Conservation (phyloP, 2,797 vertebrate species). For the Pantherophis vulpinus region DNA sequence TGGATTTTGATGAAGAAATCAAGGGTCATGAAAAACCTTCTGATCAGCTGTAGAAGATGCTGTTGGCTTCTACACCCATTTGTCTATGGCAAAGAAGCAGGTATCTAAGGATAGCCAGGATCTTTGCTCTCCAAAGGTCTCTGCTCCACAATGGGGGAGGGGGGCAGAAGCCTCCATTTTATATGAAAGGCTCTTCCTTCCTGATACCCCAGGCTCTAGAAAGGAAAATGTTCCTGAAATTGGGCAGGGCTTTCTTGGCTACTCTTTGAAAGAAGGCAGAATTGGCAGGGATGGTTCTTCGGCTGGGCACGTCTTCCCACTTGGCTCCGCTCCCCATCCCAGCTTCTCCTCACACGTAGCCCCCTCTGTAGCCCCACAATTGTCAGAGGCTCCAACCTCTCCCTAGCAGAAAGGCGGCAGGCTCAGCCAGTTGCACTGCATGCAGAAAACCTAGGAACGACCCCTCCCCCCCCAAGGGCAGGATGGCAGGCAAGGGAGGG, state of each 20-base stretch:
- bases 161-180: neutral
- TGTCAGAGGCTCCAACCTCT: conserved; percentile 32
- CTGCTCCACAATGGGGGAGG: neutral
- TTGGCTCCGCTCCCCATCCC: neutral
- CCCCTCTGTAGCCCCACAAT: neutral
- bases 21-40: neutral
- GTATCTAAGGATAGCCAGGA: neutral
- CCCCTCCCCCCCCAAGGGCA: conserved; percentile 26
- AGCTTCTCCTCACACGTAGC: neutral
- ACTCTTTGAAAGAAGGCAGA: neutral
- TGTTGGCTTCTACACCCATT: neutral
- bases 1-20: neutral
- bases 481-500: conserved; percentile 26
- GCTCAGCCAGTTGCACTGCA: conserved; percentile 44
- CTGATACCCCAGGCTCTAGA: neutral
- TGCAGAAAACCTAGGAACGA: conserved; percentile 30
- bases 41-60: neutral
- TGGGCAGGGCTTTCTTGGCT: neutral
- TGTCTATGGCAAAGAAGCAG: too few species aligned
- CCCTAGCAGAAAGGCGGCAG: neutral
- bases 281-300: neutral
- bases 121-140: neutral
- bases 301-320: too few species aligned
- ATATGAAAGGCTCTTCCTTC: neutral
- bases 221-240: neutral